Evolutionary conservation across 2,888 invertebrate genomes (phyloP).

Genomic region (Odontocerum albicorne): DNA sequence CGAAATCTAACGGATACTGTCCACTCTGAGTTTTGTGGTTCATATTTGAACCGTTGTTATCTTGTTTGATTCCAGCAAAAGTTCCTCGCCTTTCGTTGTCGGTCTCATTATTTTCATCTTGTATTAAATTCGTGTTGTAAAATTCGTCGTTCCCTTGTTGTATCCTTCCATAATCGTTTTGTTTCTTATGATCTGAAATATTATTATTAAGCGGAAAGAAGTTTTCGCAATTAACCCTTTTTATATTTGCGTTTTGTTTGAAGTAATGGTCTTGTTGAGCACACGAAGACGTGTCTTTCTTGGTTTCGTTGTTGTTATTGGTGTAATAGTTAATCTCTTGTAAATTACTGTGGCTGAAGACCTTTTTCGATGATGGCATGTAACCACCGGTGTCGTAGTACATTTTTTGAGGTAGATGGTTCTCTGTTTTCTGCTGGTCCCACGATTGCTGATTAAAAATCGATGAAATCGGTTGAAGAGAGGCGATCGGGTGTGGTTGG

Average conservation of each 20-base stretch:
- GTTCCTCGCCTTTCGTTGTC: not conserved
- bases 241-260: not conserved
- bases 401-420: slow-evolving; percentile 11
- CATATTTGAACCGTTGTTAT: not conserved
- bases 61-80: too few relatives aligned
- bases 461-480: too few relatives aligned
- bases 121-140: slow-evolving; percentile 11
- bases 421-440: slow-evolving; percentile 3
- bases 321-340: slow-evolving; percentile 1
- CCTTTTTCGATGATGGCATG: not conserved
- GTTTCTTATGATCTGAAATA: slow-evolving; percentile 1
- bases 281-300: slow-evolving; percentile 8
- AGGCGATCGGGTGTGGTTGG: not conserved
- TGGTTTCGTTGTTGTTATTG: slow-evolving; percentile 8
- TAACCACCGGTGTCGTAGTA: slow-evolving; percentile 16
- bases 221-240: slow-evolving; percentile 15
- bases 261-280: slow-evolving; percentile 7
- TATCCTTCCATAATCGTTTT: not conserved
- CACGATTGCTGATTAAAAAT: not conserved
- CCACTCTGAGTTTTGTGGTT: not conserved
- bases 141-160: slow-evolving; percentile 7
- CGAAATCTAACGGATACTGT: slow-evolving; percentile 1
- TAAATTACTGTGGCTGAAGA: slow-evolving; percentile 1
- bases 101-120: slow-evolving; percentile 1
- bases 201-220: slow-evolving; percentile 11